Percentiles rank a stretch among this genome's conserved stretches.
Conservation (phyloP, 2,797 vertebrate genomes). For the Phoxinus dragarum region DNA sequence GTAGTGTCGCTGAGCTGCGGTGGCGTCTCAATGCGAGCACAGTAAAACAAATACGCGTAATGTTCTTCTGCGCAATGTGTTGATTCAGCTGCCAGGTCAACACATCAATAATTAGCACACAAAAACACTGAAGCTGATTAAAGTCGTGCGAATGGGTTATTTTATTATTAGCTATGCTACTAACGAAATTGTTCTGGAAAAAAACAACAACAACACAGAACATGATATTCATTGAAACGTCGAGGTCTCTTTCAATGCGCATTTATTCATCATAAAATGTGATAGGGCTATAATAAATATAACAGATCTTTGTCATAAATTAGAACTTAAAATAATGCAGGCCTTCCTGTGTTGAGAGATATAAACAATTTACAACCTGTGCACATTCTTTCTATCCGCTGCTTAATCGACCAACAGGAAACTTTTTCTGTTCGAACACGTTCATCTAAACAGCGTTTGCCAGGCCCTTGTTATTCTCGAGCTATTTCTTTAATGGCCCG, state of each 20-base stretch:
- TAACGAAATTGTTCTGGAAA: background rate
- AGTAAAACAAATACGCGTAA: slow-evolving; percentile 75
- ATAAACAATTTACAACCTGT: slow-evolving; percentile 9
- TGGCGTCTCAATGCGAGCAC: slow-evolving; percentile 66
- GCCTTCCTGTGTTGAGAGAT: background rate
- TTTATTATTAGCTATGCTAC: slow-evolving; percentile 4
- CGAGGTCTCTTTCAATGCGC: background rate
- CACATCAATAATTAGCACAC: slow-evolving; percentile 58
- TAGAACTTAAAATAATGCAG: background rate
- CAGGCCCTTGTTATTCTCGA: slow-evolving; percentile 55
- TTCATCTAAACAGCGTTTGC: slow-evolving; percentile 66
- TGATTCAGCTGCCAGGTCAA: slow-evolving; percentile 77
- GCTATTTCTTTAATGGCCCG: slow-evolving; percentile 62
- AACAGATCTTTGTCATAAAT: background rate
- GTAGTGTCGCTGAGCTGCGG: slow-evolving; percentile 56
- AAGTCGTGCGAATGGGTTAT: slow-evolving; percentile 17
- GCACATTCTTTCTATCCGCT: slow-evolving; percentile 14
- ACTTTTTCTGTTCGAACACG: slow-evolving; percentile 51
- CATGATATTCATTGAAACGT: background rate
- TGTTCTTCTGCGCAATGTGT: slow-evolving; percentile 68
- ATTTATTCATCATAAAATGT: background rate
- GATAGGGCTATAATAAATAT: background rate
- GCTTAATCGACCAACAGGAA: slow-evolving; percentile 44
- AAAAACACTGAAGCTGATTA: slow-evolving; percentile 42
- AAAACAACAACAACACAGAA: too few relatives aligned